Percentiles rank a stretch among this genome's conserved stretches.
These are phyloP conservation scores for Sparidentex hasta DNA, from an alignment of 2,797 vertebrate genomes.

Conservation along the genomic window DNA sequence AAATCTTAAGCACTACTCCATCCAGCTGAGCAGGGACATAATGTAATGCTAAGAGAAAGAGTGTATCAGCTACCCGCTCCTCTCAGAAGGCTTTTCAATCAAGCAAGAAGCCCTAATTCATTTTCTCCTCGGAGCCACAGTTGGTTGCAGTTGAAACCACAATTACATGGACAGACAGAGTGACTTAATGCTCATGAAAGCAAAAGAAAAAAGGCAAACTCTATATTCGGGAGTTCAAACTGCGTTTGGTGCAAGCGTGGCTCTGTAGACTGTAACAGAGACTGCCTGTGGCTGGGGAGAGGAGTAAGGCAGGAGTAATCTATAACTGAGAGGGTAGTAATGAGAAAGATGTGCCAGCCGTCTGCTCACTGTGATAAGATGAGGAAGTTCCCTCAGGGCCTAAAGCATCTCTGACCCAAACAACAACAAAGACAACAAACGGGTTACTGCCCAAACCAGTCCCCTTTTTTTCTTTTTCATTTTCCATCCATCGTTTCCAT, in stretches of 20 bases:
- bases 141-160: slow-evolving; percentile 77
- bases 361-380: slow-evolving; percentile 86
- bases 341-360: slow-evolving; percentile 85
- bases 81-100: slow-evolving; percentile 80
- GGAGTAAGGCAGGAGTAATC: slow-evolving; percentile 82
- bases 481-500: slow-evolving; percentile 59
- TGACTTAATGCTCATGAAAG: slow-evolving; percentile 82
- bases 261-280: slow-evolving; percentile 79
- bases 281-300: slow-evolving; percentile 78
- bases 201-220: slow-evolving; percentile 73
- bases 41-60: slow-evolving; percentile 60
- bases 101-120: slow-evolving; percentile 73
- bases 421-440: slow-evolving; percentile 84
- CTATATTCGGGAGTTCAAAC: slow-evolving; percentile 83
- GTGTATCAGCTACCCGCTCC: slow-evolving; percentile 66
- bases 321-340: slow-evolving; percentile 85
- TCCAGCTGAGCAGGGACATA: slow-evolving; percentile 57
- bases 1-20: slow-evolving; percentile 34
- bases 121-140: slow-evolving; percentile 77
- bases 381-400: slow-evolving; percentile 82
- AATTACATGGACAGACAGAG: slow-evolving; percentile 81
- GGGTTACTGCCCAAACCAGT: slow-evolving; percentile 78
- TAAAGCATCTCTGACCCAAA: slow-evolving; percentile 82
- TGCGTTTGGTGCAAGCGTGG: slow-evolving; percentile 70
- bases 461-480: slow-evolving; percentile 30